Evolutionary conservation across 2,113 vertebrate species (phyloP).

Genomic region (Catagonus wagneri): DNA sequence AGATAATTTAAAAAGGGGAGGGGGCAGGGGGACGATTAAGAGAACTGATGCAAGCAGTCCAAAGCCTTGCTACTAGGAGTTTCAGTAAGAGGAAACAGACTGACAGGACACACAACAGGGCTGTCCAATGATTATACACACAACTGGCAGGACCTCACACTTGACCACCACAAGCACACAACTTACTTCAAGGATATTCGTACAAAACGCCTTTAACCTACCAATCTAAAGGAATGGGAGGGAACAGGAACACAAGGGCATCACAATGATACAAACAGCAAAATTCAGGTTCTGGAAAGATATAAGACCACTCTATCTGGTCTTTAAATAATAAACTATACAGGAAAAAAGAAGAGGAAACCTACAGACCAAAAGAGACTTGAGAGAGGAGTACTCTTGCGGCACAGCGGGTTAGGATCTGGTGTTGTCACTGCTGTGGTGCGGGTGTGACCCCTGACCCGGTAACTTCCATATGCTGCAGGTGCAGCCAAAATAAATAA

Average conservation of each 20-base stretch:
- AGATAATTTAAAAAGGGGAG: neutral
- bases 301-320: neutral
- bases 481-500: too few relatives aligned
- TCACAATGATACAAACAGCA: neutral
- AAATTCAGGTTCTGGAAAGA: neutral
- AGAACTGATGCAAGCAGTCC: neutral
- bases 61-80: neutral
- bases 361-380: neutral
- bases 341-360: neutral
- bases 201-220: neutral
- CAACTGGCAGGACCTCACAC: too few relatives aligned
- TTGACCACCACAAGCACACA: neutral
- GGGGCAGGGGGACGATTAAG: neutral
- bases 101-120: neutral
- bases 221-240: neutral
- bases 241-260: neutral
- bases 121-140: neutral
- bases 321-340: constrained; percentile 39
- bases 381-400: neutral
- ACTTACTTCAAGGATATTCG: neutral
- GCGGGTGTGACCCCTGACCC: too few relatives aligned
- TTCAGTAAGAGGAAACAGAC: neutral
- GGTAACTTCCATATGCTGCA: too few relatives aligned
- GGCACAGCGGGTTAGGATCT: too few relatives aligned
- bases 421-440: too few relatives aligned